Evolutionary conservation across 2,888 invertebrate species (phyloP), one percentile per base, ranked within the genome.

Genomic region (Volucella inanis): DNA sequence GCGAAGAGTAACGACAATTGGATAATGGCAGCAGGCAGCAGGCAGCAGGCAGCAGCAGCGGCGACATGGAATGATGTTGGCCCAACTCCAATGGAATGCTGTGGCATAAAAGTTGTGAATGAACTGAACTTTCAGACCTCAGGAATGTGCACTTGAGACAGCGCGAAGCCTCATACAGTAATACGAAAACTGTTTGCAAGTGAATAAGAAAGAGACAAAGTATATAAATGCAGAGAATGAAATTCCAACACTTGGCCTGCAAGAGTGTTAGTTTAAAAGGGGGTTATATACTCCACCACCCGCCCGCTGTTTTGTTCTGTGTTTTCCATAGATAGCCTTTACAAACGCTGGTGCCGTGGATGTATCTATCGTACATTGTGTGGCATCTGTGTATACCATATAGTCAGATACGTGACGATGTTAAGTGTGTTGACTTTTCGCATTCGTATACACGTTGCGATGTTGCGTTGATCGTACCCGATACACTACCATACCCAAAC

Each of bases 101-200:
- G 86, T 82, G 74, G 86, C 64, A 82, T 86, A 82, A 88, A 90
- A 90, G 89, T 91, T 91, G 90, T 91, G 91, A 91, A 91, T 91
- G 91, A 91, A 91, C 89, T 90, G 89, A 90, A 85, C 85, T 89
- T 89, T 89, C 89, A 89, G 88, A 90, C 89, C 89, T 90, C 89
- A 88, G 90, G 90, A 91, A 90, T 90, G 91, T 88, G 90, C 89
- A 88, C 89, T 90, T 89, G 90, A 89, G 89, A 89, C 88, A 88
- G 88, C 89, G 90, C 90, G 88, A 89, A 89, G 89, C 78, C 86
- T 52, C 79, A 87, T 75, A 79, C 84, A 87, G 75, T 87, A 79
- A 87, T 79, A 87, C 72, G 50, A 65, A 72, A 81, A 82, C 43
- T 31, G 45, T 54, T 45, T 57, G 55, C 54, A 81, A 59, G 39